Conservation (phyloP, 2,113 vertebrate species). For the Thryonomys swinderianus region DNA sequence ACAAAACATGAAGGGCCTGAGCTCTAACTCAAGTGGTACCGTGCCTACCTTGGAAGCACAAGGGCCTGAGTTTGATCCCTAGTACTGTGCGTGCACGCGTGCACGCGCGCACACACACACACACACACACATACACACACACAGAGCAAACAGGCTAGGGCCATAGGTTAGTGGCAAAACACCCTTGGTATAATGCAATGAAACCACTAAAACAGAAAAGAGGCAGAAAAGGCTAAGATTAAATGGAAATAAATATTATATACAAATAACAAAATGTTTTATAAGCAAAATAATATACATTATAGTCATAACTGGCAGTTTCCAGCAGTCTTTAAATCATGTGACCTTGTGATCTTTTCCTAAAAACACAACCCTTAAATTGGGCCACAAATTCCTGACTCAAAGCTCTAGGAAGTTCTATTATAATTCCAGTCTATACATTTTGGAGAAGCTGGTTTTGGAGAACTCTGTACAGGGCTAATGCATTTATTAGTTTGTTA, state of each 20-base stretch:
- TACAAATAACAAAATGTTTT: slow-evolving; percentile 64
- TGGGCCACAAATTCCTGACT: background rate
- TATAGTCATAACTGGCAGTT: slow-evolving; percentile 55
- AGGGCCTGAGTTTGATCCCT: no score
- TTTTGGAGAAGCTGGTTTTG: background rate
- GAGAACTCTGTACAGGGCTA: background rate
- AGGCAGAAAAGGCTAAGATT: slow-evolving; percentile 37
- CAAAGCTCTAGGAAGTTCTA: background rate
- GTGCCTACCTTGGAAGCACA: no score
- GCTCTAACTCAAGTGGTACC: no score
- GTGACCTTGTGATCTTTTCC: background rate
- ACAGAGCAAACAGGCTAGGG: background rate
- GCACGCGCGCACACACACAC: no score
- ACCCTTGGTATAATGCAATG: background rate
- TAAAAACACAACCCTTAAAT: background rate
- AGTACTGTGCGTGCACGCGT: no score
- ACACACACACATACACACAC: no score
- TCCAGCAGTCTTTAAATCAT: slow-evolving; percentile 50
- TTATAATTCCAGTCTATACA: background rate
- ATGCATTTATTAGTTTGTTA: background rate
- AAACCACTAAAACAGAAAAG: no score
- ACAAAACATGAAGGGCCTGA: background rate
- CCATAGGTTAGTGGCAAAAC: background rate
- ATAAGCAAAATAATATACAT: slow-evolving; percentile 56
- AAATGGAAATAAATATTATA: slow-evolving; percentile 69